Evolutionary conservation across 1,140 invertebrate genomes (phyloP), one percentile per base, ranked within the genome.

Genomic region (Caenorhabditis latens): DNA sequence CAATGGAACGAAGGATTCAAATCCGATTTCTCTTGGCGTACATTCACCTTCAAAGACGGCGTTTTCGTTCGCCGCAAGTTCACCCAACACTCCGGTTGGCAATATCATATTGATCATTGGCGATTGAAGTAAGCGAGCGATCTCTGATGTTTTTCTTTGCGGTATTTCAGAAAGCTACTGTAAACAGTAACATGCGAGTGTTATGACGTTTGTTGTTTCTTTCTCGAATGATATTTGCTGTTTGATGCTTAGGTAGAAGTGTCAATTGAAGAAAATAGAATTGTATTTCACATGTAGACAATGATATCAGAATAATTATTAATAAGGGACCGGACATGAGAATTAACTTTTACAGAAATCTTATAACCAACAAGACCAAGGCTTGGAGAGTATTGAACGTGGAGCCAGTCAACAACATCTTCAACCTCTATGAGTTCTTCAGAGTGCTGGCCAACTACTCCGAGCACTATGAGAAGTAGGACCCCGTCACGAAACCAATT

Each of bases 361-460:
- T 65, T 4, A 75, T 85, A 14, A 65, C 84, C 9, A 75, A 75
- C 6, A 85, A 48, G 11, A 75, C 50, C 9, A n/a, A 65, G 5
- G 13, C 19, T 9, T 85, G 84, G 84, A 85, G 84, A 48, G 53
- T 24, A 4, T 46, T 85, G 21, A 75, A 40, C 48, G 53, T 85
- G 5, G 63, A 85, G 43, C 84, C 84, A 9, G 65, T 85, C 5
- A 55, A 48, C 48, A 85, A 85, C 57, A 19, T 85, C 46, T 85
- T 85, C 84, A 85, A 85, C 24, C 67, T 85, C 63, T 79, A 85
- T 40, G 84, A 85, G n/a, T 85, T 85, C 46, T 48, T 85, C 21
- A 46, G 67, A 46, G 50, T 71, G 1, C 21, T 85, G 11, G 48
- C 65, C 0, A 71, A 79, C 21, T 85, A 71, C 21, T 46, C 21